These are phyloP conservation scores for Lepus europaeus DNA, from an alignment of 2,113 vertebrate species.

Conservation along the genomic window DNA sequence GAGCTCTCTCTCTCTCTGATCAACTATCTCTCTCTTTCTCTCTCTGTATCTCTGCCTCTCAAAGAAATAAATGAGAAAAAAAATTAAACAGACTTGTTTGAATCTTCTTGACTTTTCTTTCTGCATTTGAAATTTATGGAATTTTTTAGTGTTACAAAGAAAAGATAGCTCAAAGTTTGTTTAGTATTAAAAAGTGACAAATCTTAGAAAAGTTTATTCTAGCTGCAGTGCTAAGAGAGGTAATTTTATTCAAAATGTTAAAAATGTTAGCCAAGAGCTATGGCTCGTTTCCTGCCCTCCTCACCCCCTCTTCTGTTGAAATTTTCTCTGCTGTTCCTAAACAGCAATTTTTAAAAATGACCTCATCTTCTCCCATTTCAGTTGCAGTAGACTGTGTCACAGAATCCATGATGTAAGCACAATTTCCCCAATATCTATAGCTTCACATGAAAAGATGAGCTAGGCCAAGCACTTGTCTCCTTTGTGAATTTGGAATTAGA, in stretches of 20 bases:
- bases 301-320: neutral
- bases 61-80: no score
- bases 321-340: neutral
- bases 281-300: neutral
- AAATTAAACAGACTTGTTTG: neutral
- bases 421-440: neutral
- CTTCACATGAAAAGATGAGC: neutral
- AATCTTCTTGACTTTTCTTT: conserved; percentile 41
- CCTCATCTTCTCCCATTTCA: neutral
- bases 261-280: neutral
- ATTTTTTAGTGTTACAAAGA: neutral
- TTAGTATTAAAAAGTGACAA: conserved; percentile 39
- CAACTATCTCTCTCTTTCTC: no score
- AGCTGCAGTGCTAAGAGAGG: neutral
- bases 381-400: neutral
- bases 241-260: neutral
- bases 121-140: conserved; percentile 17
- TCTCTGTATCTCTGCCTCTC: no score
- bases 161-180: neutral
- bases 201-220: neutral
- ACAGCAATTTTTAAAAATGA: neutral
- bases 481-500: neutral
- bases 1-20: no score
- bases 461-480: neutral
- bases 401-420: neutral